A percentile compares a stretch with the other conserved stretches of the same genome.
Evolutionary conservation across 2,888 invertebrate species (phyloP).

Genomic region (Coelinius sp.): DNA sequence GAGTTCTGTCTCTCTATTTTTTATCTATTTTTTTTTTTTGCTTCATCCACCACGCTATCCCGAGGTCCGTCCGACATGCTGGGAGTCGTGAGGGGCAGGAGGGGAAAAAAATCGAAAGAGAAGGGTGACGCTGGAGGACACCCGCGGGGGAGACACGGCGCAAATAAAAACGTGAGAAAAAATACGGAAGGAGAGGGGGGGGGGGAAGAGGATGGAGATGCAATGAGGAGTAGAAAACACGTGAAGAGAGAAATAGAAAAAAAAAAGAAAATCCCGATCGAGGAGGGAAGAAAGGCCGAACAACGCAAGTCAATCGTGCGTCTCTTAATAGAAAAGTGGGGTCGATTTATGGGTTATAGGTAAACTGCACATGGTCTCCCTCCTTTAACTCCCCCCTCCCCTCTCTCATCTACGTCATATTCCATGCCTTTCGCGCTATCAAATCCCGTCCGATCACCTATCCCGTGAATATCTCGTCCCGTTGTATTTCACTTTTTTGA

Average conservation of each 20-base stretch:
- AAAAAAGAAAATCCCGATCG: constrained; percentile 40
- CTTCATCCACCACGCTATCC: constrained; percentile 27
- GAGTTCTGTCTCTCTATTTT: neutral
- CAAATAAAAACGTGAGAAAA: constrained; percentile 38
- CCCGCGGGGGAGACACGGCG: constrained; percentile 19
- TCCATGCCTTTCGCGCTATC: constrained; percentile 41
- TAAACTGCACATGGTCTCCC: constrained; percentile 60
- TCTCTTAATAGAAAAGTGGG: constrained; percentile 70
- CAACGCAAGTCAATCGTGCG: constrained; percentile 69
- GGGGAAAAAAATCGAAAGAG: constrained; percentile 36
- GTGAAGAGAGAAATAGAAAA: neutral
- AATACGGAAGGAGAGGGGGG: constrained; percentile 23
- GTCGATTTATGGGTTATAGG: constrained; percentile 70
- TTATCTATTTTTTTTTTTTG: constrained; percentile 18
- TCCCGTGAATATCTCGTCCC: neutral
- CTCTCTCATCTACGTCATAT: constrained; percentile 30
- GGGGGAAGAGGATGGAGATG: constrained; percentile 2
- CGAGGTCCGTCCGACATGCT: constrained; percentile 35
- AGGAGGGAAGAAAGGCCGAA: constrained; percentile 59
- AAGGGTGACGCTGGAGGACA: constrained; percentile 6
- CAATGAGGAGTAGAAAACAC: neutral
- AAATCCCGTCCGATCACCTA: constrained; percentile 33
- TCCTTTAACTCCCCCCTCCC: constrained; percentile 24
- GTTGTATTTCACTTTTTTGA: neutral
- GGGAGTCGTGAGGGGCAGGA: constrained; percentile 38